phyloP scores from a whole-genome alignment of 2,888 invertebrate genomes.

The Prosopocoilus inquinatus region DNA sequence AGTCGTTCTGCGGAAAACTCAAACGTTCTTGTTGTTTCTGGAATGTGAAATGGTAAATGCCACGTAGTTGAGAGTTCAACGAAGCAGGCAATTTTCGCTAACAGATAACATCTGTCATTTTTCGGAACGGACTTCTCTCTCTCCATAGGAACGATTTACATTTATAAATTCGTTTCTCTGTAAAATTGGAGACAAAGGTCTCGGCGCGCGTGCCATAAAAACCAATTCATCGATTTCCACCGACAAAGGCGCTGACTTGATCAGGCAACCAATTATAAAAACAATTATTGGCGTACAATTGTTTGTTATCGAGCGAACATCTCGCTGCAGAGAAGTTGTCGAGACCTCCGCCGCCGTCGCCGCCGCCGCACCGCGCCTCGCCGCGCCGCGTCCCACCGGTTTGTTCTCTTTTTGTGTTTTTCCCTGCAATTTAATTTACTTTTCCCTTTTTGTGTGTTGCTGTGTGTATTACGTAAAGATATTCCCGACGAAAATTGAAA shows the following conservation, averaged over 20 bases:
- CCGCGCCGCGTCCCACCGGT: too few species aligned
- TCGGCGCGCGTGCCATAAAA: background rate
- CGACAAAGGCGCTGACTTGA: slow-evolving; percentile 17
- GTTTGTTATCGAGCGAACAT: slow-evolving; percentile 15
- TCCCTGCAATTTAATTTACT: too few species aligned
- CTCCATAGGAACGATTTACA: slow-evolving; percentile 8
- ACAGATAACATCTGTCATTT: background rate
- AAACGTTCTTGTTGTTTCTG: too few species aligned
- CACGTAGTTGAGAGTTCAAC: background rate
- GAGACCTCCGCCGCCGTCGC: too few species aligned
- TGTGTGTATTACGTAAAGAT: too few species aligned
- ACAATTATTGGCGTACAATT: slow-evolving; percentile 25
- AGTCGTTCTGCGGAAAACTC: too few species aligned
- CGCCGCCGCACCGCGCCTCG: too few species aligned
- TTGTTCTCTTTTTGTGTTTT: too few species aligned
- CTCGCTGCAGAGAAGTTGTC: background rate
- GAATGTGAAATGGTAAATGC: background rate
- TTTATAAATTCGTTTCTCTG: slow-evolving; percentile 11
- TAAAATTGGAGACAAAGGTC: slow-evolving; percentile 12
- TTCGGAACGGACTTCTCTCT: slow-evolving; percentile 1
- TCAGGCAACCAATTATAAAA: slow-evolving; percentile 28
- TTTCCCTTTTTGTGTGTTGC: too few species aligned
- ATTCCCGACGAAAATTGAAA: too few species aligned
- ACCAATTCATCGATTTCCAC: slow-evolving; percentile 11
- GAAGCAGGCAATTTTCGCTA: slow-evolving; percentile 11